phyloP scores from a whole-genome alignment of 2,888 invertebrate genomes.

The Drosophila buzzatii region DNA sequence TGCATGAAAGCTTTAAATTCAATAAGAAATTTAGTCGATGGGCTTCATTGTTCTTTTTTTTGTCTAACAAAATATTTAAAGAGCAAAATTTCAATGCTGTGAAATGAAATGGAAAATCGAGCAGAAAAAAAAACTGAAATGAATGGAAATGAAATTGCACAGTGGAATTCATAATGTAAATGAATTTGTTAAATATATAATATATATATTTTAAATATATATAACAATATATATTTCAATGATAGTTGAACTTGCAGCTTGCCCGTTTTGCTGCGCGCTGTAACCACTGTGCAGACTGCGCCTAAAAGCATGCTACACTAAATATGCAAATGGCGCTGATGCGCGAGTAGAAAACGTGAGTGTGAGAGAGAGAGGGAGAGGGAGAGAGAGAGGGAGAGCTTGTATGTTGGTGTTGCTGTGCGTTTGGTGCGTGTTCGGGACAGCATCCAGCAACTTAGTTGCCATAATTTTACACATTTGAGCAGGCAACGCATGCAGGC shows the following conservation, averaged over 20 bases:
- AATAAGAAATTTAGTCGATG: background rate
- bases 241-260: too few species aligned
- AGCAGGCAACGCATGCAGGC: conserved; percentile 57
- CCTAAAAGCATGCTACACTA: conserved; percentile 65
- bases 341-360: conserved; percentile 8
- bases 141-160: conserved; percentile 5
- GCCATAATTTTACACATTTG: conserved; percentile 77
- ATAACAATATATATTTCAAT: too few species aligned
- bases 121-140: background rate
- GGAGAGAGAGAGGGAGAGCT: background rate
- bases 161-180: background rate
- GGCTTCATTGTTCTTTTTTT: background rate
- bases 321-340: conserved; percentile 68
- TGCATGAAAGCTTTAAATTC: conserved; percentile 5
- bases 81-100: conserved; percentile 1
- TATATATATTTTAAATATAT: too few species aligned
- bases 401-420: conserved; percentile 2
- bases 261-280: background rate
- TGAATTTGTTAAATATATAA: background rate
- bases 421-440: conserved; percentile 58
- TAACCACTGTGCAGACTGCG: conserved; percentile 70
- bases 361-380: background rate
- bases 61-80: conserved; percentile 9
- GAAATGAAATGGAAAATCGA: conserved; percentile 6
- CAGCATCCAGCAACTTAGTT: conserved; percentile 75